Percentiles rank a stretch among this genome's conserved stretches.
These are phyloP conservation scores for Pomatorhinus ruficollis DNA, from an alignment of 2,113 vertebrate species.

Conservation along the genomic window DNA sequence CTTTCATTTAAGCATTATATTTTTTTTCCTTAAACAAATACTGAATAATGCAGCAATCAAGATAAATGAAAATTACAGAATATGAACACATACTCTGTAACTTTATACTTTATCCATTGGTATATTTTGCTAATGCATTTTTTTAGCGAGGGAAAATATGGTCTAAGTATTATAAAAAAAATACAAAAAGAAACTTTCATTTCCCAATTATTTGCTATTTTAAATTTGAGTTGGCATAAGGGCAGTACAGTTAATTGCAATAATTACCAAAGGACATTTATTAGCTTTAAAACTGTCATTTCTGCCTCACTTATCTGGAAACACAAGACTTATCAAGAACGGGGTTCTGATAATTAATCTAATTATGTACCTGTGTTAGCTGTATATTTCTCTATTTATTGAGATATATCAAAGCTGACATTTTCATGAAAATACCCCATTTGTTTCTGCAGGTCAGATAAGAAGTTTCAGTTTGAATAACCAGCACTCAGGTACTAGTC, in stretches of 20 bases:
- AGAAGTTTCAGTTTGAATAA: background rate
- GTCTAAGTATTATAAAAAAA: background rate
- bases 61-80: background rate
- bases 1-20: background rate
- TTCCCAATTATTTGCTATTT: background rate
- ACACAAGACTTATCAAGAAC: background rate
- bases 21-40: background rate
- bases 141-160: background rate
- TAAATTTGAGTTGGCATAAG: background rate
- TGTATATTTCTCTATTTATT: background rate
- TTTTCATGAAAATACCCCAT: background rate
- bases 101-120: background rate
- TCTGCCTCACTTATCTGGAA: background rate
- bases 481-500: background rate
- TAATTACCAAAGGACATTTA: background rate
- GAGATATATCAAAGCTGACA: background rate
- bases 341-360: background rate
- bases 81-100: background rate
- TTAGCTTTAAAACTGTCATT: background rate
- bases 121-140: background rate
- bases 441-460: background rate
- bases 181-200: background rate
- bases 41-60: background rate
- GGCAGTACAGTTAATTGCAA: background rate
- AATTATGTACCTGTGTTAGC: background rate